phyloP scores from a whole-genome alignment of 1,140 invertebrate genomes.

The Belonocnema kinseyi region DNA sequence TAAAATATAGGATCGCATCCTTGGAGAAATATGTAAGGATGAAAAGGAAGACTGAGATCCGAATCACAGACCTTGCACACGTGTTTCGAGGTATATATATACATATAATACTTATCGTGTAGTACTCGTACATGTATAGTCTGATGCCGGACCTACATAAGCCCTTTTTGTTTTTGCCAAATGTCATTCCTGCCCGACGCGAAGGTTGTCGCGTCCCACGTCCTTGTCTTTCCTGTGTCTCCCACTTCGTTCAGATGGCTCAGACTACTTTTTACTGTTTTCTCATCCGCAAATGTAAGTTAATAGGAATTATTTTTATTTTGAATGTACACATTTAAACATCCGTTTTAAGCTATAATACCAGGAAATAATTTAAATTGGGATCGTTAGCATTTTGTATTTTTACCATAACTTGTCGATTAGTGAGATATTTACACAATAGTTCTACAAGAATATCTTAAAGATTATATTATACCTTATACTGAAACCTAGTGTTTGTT shows the following conservation, averaged over 20 bases:
- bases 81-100: conserved; percentile 46
- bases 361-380: too few relatives aligned
- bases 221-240: background rate
- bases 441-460: too few relatives aligned
- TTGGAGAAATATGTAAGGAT: background rate
- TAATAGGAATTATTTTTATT: too few relatives aligned
- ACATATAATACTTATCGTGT: too few relatives aligned
- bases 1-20: background rate
- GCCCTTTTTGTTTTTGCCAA: conserved; percentile 47
- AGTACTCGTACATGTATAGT: background rate
- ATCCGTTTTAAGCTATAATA: too few relatives aligned
- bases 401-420: too few relatives aligned
- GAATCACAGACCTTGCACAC: conserved; percentile 57
- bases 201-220: background rate
- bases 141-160: conserved; percentile 56
- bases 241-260: too few relatives aligned
- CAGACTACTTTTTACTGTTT: conserved; percentile 13
- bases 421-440: too few relatives aligned
- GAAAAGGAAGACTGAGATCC: conserved; percentile 46
- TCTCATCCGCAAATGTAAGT: background rate
- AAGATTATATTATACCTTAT: too few relatives aligned
- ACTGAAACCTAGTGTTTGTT: too few relatives aligned
- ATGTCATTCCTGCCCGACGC: conserved; percentile 44
- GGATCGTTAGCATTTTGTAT: too few relatives aligned
- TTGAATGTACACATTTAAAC: too few relatives aligned